Base-by-base conservation (phyloP, 2,888 invertebrate genomes). In the Nomada lathburiana region DNA sequence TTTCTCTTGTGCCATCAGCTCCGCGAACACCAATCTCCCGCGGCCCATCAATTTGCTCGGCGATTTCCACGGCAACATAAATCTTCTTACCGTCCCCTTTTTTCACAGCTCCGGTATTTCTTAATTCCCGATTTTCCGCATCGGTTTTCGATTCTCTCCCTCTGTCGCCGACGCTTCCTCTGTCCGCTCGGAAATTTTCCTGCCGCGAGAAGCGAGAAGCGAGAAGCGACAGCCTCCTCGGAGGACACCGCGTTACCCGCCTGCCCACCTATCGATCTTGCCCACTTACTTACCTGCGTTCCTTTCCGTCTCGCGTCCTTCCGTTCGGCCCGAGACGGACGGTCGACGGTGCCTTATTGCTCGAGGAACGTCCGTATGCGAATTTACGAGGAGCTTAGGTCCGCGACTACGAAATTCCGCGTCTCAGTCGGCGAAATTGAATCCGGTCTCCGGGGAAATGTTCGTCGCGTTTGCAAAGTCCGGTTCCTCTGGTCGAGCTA, bases 391-490 rank as follows among this genome's bases (percentile, higher is more conserved):
- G 80, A 88, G 85, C 83, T 87, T 87, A 87, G 82, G 83, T 69
- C 63, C 79, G 75, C 80, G 81, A 79, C 85, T 87, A 89, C 83
- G 85, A 91, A 92, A 91, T 90, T 90, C 90, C 82, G 84, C 76
- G 86, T 90, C 86, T 89, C 88, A 86, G 88, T 87, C 87, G 91
- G 82, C 88, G 90, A 91, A 92, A 92, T 92, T 92, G 92, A 92
- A 92, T 92, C 88, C 88, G 76, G 82, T 83, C 92, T 86, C 92
- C 81, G 84, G 91, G 92, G 92, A 92, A 92, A 92, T 92, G 91
- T 90, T 86, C 86, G 83, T 74, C 84, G 87, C 87, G 84, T 87
- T 87, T 73, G 86, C 73, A 42, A 69, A 77, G 85, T 88, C 86
- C 89, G 47, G 69, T 52, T 55, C 29, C 81, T 76, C 71, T 63